Base-by-base conservation (phyloP, 2,113 vertebrate species). In the Forbesichthys agassizii region DNA sequence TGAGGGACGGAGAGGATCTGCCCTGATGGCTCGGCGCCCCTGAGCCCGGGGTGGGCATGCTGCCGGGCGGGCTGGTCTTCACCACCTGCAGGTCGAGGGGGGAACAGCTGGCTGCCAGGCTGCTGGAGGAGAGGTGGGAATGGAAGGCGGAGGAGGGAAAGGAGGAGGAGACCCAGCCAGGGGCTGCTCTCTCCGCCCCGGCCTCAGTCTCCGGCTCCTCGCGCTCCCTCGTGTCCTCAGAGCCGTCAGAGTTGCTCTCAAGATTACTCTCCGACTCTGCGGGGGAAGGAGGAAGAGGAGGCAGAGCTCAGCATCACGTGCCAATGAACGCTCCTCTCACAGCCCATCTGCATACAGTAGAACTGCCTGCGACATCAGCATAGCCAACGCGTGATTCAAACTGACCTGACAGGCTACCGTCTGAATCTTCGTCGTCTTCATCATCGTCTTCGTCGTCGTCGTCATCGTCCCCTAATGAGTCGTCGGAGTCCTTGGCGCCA, bases 261-360 rank as follows among this genome's bases (percentile, higher is more conserved):
- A 94, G 94, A 90, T 95, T 95, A 91, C 94, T 98, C 85, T 95
- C 95, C 36, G 95, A 96, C 81, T 96, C 96, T 98, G 89, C 73
- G 71, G 68, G 88, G 71, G 71, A 11, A 47, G 9, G 33, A 64
- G 12, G 55, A 57, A 59, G 9, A 33, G 27, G 89, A 10, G 12
- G 77, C 76, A 73, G 79, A 74, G 63, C 68, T 20, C 33, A 70
- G 20, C 49, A 62, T 54, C 11, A 72, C 18, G 33, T 27, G 11
- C 68, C 33, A 62, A 80, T 78, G 60, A 83, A 69, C 20, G 76
- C 78, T 81, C 76, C 33, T 54, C 48, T 52, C 68, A 74, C 54
- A 65, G 6, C 27, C 10, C 27, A 78, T 33, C 9, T 64, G 63
- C 13, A 66, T 14, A 64, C 46, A 42, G 36, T 42, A 42, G 4